phyloP scores from a whole-genome alignment of 2,888 invertebrate species.

The Drymonia ruficornis region DNA sequence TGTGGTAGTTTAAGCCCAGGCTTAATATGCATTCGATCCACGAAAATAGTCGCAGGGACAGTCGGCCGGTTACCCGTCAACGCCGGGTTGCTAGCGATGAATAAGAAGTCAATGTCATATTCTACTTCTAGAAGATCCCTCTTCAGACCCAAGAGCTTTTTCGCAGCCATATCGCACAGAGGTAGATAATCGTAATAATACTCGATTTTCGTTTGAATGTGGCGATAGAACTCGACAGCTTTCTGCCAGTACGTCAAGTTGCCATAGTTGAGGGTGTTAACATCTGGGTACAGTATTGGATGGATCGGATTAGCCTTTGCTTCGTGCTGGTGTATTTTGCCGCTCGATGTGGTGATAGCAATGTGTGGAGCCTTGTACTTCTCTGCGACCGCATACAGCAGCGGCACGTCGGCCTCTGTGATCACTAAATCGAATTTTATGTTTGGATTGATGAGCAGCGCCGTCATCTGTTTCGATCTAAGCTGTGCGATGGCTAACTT shows the following conservation, averaged over 20 bases:
- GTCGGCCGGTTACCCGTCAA: slow-evolving; percentile 71
- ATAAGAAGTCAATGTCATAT: slow-evolving; percentile 72
- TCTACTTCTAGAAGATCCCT: slow-evolving; percentile 67
- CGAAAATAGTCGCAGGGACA: slow-evolving; percentile 64
- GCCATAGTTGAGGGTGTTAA: slow-evolving; percentile 68
- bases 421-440: slow-evolving; percentile 84
- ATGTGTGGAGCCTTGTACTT: slow-evolving; percentile 83
- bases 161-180: slow-evolving; percentile 65
- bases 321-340: slow-evolving; percentile 75
- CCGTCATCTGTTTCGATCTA: slow-evolving; percentile 69
- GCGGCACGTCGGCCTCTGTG: slow-evolving; percentile 80
- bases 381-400: slow-evolving; percentile 78
- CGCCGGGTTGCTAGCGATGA: slow-evolving; percentile 68
- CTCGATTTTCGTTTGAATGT: slow-evolving; percentile 62
- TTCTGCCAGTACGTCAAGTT: slow-evolving; percentile 72
- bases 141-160: slow-evolving; percentile 64
- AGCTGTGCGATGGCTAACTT: slow-evolving; percentile 71
- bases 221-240: slow-evolving; percentile 59
- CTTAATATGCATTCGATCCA: slow-evolving; percentile 72
- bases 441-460: slow-evolving; percentile 67
- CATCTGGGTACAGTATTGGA: slow-evolving; percentile 79
- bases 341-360: slow-evolving; percentile 77
- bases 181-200: slow-evolving; percentile 68
- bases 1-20: slow-evolving; percentile 59
- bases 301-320: slow-evolving; percentile 81